Conservation (phyloP, 2,888 invertebrate species). For the Blastobasis adustella region DNA sequence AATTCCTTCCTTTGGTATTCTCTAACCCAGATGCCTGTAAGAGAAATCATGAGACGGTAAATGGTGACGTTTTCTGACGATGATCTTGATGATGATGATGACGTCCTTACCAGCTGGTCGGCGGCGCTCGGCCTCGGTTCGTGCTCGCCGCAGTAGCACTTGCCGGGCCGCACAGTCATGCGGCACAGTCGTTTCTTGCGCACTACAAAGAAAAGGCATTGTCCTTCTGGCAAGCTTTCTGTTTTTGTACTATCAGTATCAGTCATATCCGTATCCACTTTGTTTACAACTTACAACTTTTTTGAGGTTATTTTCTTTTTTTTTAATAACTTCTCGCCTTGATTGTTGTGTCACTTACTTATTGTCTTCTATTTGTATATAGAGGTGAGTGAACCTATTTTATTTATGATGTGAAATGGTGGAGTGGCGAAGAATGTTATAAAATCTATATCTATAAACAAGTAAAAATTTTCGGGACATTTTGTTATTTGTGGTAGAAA, state of each 20-base stretch:
- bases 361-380: too few relatives aligned
- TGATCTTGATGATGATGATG: not conserved
- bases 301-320: slow-evolving; percentile 7
- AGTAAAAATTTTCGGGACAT: too few relatives aligned
- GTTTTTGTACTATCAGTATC: slow-evolving; percentile 3
- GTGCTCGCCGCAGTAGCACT: slow-evolving; percentile 84
- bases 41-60: too few relatives aligned
- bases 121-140: slow-evolving; percentile 46
- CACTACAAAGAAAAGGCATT: slow-evolving; percentile 78
- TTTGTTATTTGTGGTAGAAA: too few relatives aligned
- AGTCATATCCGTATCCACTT: slow-evolving; percentile 3
- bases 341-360: too few relatives aligned
- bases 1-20: too few relatives aligned
- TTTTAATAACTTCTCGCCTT: not conserved
- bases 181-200: slow-evolving; percentile 84
- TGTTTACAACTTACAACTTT: slow-evolving; percentile 3
- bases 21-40: too few relatives aligned
- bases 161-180: slow-evolving; percentile 82
- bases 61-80: too few relatives aligned
- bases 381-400: too few relatives aligned
- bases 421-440: too few relatives aligned
- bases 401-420: too few relatives aligned
- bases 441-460: too few relatives aligned
- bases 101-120: slow-evolving; percentile 31
- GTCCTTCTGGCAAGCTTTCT: slow-evolving; percentile 24